Conservation (phyloP, 2,888 invertebrate species). For the Piscicola geometra region DNA sequence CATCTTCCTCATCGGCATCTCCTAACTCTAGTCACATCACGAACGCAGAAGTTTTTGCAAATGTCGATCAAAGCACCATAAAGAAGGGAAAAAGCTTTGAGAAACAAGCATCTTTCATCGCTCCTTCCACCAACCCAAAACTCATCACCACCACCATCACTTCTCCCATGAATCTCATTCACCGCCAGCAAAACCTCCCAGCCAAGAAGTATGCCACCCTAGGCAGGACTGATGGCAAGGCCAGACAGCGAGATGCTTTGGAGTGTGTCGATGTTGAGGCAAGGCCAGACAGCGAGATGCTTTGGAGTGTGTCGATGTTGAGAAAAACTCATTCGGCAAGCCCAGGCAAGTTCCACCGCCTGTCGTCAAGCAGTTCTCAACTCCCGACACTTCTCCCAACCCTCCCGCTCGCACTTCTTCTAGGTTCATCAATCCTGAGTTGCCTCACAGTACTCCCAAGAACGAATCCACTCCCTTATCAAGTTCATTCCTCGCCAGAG, state of each 20-base stretch:
- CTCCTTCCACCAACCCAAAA: background rate
- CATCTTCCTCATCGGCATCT: conserved; percentile 37
- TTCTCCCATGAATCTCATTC: background rate
- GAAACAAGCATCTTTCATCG: conserved; percentile 12
- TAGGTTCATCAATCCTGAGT: background rate
- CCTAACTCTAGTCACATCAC: conserved; percentile 52
- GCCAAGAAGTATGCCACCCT: conserved; percentile 30
- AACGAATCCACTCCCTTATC: background rate
- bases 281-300: background rate
- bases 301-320: background rate
- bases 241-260: background rate
- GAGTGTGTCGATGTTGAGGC: background rate
- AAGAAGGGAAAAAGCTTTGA: conserved; percentile 60
- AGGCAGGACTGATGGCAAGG: conserved; percentile 11
- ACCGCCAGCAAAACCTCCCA: background rate
- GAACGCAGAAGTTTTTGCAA: conserved; percentile 72
- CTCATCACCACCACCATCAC: conserved; percentile 13
- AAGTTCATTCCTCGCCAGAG: background rate
- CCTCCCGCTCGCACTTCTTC: conserved; percentile 16
- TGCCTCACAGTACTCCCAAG: background rate
- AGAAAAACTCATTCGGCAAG: conserved; percentile 29
- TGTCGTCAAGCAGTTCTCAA: background rate
- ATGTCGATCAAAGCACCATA: conserved; percentile 72
- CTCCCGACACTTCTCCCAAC: background rate
- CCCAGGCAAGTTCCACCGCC: background rate